A percentile compares a stretch with the other conserved stretches of the same genome.
Evolutionary conservation across 1,140 invertebrate genomes (phyloP).

Genomic region (Drosophila parvula): DNA sequence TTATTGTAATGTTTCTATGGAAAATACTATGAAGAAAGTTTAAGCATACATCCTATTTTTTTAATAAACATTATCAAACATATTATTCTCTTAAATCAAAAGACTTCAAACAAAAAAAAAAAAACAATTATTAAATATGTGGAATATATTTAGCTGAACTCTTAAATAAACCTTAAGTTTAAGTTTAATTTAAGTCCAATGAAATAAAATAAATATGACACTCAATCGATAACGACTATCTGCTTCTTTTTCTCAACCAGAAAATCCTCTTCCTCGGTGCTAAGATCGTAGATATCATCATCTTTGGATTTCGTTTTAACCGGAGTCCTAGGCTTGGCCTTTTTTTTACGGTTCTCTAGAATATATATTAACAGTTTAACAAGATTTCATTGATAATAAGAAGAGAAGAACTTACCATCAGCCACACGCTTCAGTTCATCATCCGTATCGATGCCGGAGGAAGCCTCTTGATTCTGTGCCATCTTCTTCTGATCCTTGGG

Average conservation of each 20-base stretch:
- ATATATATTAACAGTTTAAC: background rate
- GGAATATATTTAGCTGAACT: background rate
- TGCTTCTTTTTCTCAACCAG: conserved; percentile 43
- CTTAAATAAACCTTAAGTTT: background rate
- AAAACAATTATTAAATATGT: background rate
- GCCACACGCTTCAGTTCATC: conserved; percentile 85
- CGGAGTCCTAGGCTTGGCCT: conserved; percentile 9
- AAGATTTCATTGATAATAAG: too few species aligned
- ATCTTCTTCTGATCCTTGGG: background rate
- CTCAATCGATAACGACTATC: background rate
- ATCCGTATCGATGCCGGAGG: conserved; percentile 85
- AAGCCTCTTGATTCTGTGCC: conserved; percentile 2
- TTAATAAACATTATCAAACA: background rate
- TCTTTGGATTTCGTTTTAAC: conserved; percentile 27
- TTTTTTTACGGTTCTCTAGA: conserved; percentile 42
- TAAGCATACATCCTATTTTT: background rate
- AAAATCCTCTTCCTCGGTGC: conserved; percentile 78
- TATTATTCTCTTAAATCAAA: background rate
- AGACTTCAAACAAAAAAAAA: background rate
- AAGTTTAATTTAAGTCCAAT: conserved; percentile 16
- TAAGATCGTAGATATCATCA: conserved; percentile 49
- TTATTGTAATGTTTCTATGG: background rate
- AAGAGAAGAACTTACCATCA: conserved; percentile 41
- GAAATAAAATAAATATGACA: background rate
- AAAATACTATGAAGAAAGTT: background rate